These are phyloP conservation scores for Erythrocercus mccallii DNA, from an alignment of 2,113 vertebrate species.

Conservation along the genomic window DNA sequence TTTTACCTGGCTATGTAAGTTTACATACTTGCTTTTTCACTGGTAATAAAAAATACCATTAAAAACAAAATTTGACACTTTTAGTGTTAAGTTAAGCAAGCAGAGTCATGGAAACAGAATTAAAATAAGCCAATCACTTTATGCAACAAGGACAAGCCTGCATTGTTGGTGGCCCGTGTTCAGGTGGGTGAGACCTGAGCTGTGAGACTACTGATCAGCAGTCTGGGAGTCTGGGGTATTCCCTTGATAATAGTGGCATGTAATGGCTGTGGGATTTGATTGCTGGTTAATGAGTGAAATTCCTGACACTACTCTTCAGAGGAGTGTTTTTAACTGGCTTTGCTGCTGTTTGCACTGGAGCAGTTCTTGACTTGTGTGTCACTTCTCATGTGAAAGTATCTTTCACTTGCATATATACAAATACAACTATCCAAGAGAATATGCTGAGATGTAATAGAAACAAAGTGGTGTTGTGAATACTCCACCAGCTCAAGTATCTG, in stretches of 20 bases:
- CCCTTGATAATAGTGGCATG: not conserved
- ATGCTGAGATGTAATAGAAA: conserved; percentile 27
- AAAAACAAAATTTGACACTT: not conserved
- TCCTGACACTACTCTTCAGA: not conserved
- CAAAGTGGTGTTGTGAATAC: conserved; percentile 1
- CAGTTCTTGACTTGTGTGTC: not conserved
- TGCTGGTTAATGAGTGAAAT: not conserved
- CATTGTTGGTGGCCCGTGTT: not conserved
- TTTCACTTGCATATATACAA: not conserved
- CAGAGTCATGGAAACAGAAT: not conserved
- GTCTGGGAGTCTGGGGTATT: not conserved
- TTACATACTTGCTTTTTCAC: not conserved
- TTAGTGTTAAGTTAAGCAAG: not conserved
- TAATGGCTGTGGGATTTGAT: not conserved
- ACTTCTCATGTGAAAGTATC: not conserved
- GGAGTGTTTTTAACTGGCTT: not conserved
- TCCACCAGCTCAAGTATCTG: not conserved
- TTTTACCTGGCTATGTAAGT: not conserved
- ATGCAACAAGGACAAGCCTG: not conserved
- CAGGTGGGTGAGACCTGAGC: conserved; percentile 3
- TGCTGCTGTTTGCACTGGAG: not conserved
- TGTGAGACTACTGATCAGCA: not conserved
- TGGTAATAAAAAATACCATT: not conserved
- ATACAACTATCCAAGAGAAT: not conserved
- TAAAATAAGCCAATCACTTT: not conserved